Evolutionary conservation across 2,888 invertebrate genomes (phyloP).

Genomic region (Melangyna quadrimaculata): DNA sequence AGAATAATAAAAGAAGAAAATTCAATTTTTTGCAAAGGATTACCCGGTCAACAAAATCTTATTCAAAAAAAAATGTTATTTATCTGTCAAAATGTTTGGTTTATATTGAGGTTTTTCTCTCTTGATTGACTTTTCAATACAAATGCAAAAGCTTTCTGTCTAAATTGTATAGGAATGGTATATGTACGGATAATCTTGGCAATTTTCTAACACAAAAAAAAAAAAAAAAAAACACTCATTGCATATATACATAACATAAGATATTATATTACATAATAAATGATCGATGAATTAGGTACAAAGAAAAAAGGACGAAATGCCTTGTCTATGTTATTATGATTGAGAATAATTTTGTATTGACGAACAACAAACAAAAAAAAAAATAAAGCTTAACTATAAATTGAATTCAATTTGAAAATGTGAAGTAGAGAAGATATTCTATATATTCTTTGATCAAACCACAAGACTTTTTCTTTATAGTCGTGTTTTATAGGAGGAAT

Average conservation of each 20-base stretch:
- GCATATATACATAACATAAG: neutral
- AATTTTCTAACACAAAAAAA: neutral
- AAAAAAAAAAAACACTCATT: neutral
- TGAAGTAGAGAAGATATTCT: neutral
- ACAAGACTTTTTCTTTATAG: neutral
- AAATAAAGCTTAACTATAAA: constrained; percentile 40
- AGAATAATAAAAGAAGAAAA: neutral
- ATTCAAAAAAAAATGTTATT: neutral
- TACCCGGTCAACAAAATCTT: neutral
- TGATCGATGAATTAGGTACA: constrained; percentile 1
- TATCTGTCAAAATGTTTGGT: constrained; percentile 2
- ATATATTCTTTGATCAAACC: constrained; percentile 1
- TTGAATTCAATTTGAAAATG: constrained; percentile 31
- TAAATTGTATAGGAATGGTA: neutral
- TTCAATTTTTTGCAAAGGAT: neutral
- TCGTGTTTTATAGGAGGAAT: neutral
- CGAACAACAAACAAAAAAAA: neutral
- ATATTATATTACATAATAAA: neutral
- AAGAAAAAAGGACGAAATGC: neutral
- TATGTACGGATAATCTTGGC: constrained; percentile 5
- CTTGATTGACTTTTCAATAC: constrained; percentile 31
- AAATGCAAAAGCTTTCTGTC: neutral
- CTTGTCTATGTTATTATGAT: constrained; percentile 1
- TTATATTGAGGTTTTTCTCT: neutral
- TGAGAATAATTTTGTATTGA: constrained; percentile 13